Percentiles rank a stretch among this genome's conserved stretches.
Evolutionary conservation across 1,140 invertebrate genomes (phyloP).

Genomic region (Drosophila mauritiana): DNA sequence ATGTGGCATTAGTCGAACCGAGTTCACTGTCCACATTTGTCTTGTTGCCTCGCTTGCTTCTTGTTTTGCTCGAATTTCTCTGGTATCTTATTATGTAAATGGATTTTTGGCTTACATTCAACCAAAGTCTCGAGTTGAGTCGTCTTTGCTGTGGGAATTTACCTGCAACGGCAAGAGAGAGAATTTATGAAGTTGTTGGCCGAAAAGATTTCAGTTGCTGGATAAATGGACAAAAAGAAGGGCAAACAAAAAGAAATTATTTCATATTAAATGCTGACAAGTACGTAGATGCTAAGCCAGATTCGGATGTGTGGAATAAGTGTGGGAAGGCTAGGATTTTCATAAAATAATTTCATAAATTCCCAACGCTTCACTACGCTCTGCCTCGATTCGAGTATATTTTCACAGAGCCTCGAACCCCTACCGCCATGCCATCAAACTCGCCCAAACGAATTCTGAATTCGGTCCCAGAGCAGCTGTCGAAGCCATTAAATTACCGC

Average conservation of each 20-base stretch:
- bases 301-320: constrained; percentile 1
- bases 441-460: background rate
- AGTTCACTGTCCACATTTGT: constrained; percentile 38
- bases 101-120: constrained; percentile 64
- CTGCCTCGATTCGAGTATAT: constrained; percentile 2
- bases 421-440: constrained; percentile 3
- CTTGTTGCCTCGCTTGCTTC: background rate
- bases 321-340: background rate
- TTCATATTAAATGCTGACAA: constrained; percentile 38
- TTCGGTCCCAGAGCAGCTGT: constrained; percentile 36
- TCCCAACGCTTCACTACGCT: background rate
- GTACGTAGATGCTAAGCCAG: constrained; percentile 5
- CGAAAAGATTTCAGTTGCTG: constrained; percentile 22
- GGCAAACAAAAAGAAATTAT: constrained; percentile 19
- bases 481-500: constrained; percentile 54
- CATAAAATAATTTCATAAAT: background rate
- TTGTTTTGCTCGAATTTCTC: constrained; percentile 30
- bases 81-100: constrained; percentile 62
- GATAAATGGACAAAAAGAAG: constrained; percentile 10
- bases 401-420: background rate
- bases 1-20: constrained; percentile 53
- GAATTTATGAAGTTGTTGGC: constrained; percentile 24
- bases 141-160: constrained; percentile 23
- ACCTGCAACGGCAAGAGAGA: constrained; percentile 36
- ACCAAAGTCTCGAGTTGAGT: constrained; percentile 34